These are phyloP conservation scores for Xyrauchen texanus DNA, from an alignment of 2,113 vertebrate species.

Conservation along the genomic window DNA sequence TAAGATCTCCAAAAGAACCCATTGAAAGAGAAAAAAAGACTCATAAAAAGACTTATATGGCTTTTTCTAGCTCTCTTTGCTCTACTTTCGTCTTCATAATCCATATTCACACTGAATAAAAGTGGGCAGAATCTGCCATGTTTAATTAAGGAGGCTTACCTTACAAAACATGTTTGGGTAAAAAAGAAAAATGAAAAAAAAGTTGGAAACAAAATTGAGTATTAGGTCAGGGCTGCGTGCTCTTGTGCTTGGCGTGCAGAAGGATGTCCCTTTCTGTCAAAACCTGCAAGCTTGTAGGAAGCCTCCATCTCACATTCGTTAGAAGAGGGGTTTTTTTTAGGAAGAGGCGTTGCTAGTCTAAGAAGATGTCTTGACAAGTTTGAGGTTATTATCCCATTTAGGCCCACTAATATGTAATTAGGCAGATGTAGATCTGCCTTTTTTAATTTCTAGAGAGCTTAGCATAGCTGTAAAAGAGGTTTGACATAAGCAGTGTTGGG, in stretches of 20 bases:
- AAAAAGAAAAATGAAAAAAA: not conserved
- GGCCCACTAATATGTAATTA: slow-evolving; percentile 16
- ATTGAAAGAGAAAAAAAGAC: not conserved
- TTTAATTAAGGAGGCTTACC: slow-evolving; percentile 38
- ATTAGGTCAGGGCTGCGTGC: slow-evolving; percentile 4
- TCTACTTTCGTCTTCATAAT: slow-evolving; percentile 30
- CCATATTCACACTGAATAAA: slow-evolving; percentile 37
- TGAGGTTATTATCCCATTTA: slow-evolving; percentile 4
- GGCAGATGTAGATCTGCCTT: no score
- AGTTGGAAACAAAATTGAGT: not conserved
- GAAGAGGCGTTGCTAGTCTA: not conserved
- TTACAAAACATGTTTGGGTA: slow-evolving; percentile 16
- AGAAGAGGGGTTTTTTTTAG: slow-evolving; percentile 1
- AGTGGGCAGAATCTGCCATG: slow-evolving; percentile 13
- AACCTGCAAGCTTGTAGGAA: slow-evolving; percentile 25
- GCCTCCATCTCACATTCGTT: slow-evolving; percentile 35
- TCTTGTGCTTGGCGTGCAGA: not conserved
- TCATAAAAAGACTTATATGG: not conserved
- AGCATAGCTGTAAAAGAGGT: no score
- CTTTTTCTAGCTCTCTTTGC: slow-evolving; percentile 6
- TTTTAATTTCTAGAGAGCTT: no score
- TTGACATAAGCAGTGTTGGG: no score
- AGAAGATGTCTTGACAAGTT: slow-evolving; percentile 4
- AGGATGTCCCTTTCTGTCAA: slow-evolving; percentile 14
- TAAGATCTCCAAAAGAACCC: slow-evolving; percentile 4